Evolutionary conservation across 2,888 invertebrate genomes (phyloP).

Genomic region (Eretmocerus hayati): DNA sequence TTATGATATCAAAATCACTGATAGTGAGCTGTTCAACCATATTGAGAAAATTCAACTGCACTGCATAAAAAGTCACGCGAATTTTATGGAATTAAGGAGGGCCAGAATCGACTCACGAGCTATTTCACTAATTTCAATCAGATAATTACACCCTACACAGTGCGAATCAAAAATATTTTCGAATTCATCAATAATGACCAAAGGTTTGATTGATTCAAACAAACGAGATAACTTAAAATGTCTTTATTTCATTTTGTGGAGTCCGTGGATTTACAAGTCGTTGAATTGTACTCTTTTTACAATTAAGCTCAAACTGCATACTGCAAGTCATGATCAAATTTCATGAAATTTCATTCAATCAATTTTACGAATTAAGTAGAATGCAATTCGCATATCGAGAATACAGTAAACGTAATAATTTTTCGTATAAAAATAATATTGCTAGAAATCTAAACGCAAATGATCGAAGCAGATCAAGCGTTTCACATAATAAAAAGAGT

Average conservation of each 20-base stretch:
- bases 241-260: conserved; percentile 15
- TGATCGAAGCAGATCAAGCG: conserved; percentile 17
- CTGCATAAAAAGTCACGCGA: too few species aligned
- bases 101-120: too few species aligned
- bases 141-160: too few species aligned
- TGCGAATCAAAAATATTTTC: too few species aligned
- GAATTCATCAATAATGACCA: too few species aligned
- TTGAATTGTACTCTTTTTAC: conserved; percentile 18
- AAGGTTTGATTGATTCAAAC: too few species aligned
- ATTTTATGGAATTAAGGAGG: too few species aligned
- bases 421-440: conserved; percentile 21
- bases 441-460: conserved; percentile 14
- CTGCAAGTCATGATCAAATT: conserved; percentile 11
- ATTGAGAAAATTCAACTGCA: too few species aligned
- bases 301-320: conserved; percentile 10
- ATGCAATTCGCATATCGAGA: conserved; percentile 11
- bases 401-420: conserved; percentile 14
- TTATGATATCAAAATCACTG: too few species aligned
- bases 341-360: conserved; percentile 11
- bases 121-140: too few species aligned
- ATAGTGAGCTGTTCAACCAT: too few species aligned
- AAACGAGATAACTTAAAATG: too few species aligned
- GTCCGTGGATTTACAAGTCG: conserved; percentile 17
- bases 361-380: conserved; percentile 12
- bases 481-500: conserved; percentile 6